These are phyloP conservation scores for Eriocheir sinensis DNA, from an alignment of 1,140 invertebrate species.

Conservation along the genomic window DNA sequence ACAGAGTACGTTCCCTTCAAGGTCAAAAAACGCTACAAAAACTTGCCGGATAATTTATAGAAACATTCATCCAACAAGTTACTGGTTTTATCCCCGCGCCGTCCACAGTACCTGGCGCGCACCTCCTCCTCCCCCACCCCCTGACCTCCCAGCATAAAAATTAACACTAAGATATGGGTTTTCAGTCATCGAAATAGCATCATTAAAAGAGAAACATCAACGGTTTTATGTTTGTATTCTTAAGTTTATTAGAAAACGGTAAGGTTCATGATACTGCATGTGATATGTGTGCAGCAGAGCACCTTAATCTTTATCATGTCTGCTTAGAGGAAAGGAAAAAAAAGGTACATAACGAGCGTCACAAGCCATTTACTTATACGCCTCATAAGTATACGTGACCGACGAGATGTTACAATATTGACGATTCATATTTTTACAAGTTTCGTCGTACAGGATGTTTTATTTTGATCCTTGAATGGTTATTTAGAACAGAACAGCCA, in stretches of 20 bases:
- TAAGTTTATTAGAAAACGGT: neutral
- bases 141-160: neutral
- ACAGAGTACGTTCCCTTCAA: neutral
- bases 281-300: neutral
- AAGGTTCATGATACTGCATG: neutral
- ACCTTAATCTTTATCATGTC: neutral
- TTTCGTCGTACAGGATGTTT: neutral
- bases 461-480: neutral
- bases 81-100: neutral
- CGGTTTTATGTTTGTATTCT: no score
- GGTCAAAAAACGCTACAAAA: constrained; percentile 4
- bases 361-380: no score
- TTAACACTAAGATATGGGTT: neutral
- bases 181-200: neutral
- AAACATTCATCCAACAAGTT: constrained; percentile 6
- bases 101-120: neutral
- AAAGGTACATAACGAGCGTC: no score
- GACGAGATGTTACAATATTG: no score
- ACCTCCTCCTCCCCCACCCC: neutral
- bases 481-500: neutral
- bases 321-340: neutral
- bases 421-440: neutral
- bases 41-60: neutral
- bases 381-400: no score
- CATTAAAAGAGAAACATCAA: neutral